phyloP scores from a whole-genome alignment of 2,888 invertebrate species.

The Cordilura impudica region DNA sequence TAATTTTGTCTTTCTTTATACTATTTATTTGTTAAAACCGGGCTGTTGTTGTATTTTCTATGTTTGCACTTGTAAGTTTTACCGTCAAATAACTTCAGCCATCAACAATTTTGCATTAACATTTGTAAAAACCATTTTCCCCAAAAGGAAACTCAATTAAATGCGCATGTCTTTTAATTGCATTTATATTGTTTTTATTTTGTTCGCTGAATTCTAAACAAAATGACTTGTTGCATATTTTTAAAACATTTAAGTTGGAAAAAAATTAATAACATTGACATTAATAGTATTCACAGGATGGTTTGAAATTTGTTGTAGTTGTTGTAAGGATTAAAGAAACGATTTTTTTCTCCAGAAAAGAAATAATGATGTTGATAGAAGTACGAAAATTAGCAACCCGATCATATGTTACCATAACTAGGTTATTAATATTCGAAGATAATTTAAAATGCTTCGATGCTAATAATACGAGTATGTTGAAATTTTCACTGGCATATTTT shows the following conservation, averaged over 20 bases:
- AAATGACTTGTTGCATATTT: constrained; percentile 41
- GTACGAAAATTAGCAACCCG: no score
- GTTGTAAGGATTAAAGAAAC: no score
- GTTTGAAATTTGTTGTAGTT: neutral
- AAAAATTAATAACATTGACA: neutral
- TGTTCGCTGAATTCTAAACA: constrained; percentile 41
- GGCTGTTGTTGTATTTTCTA: neutral
- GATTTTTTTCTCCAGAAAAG: no score
- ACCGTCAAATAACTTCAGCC: constrained; percentile 17
- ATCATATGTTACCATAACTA: no score
- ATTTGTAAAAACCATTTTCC: constrained; percentile 3
- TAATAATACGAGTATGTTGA: no score
- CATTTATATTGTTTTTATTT: constrained; percentile 43
- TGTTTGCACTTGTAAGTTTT: constrained; percentile 21
- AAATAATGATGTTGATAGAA: no score
- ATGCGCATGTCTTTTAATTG: constrained; percentile 43
- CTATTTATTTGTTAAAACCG: neutral
- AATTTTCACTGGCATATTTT: no score
- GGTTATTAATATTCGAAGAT: no score
- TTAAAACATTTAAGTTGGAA: neutral
- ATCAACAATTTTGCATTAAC: neutral
- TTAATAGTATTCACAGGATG: neutral
- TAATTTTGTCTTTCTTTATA: neutral
- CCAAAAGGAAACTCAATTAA: constrained; percentile 8
- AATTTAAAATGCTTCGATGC: no score